Conservation (phyloP, 2,113 vertebrate genomes). For the Prinia subflava region DNA sequence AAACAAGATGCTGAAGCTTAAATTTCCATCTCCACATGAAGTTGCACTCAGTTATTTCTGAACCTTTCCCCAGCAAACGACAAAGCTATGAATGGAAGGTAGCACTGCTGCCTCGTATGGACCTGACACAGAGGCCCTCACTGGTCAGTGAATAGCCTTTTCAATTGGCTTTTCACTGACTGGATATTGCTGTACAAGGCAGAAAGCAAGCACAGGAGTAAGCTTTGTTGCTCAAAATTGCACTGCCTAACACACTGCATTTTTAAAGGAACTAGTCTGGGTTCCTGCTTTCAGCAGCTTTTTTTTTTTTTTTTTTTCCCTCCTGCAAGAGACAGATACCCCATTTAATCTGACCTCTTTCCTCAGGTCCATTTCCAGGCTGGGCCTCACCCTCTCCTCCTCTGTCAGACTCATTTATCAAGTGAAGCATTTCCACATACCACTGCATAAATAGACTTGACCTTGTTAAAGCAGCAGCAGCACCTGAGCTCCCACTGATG, state of each 20-base stretch:
- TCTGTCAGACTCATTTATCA: conserved; percentile 49
- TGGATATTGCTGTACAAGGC: conserved; percentile 48
- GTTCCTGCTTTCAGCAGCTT: conserved; percentile 35
- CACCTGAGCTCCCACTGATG: conserved; percentile 33
- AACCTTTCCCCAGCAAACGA: neutral
- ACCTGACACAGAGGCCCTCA: conserved; percentile 8
- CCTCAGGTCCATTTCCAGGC: conserved; percentile 27
- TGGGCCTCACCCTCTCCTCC: conserved; percentile 27
- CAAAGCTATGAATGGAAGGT: neutral
- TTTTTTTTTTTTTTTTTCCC: neutral
- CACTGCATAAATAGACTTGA: conserved; percentile 40
- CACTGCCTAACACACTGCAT: neutral
- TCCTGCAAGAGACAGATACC: neutral
- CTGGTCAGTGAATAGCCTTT: neutral
- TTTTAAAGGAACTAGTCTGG: conserved; percentile 40
- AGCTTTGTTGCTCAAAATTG: conserved; percentile 43
- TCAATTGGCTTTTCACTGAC: conserved; percentile 12
- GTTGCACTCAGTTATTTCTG: neutral
- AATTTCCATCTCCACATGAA: neutral
- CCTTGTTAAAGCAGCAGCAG: conserved; percentile 44
- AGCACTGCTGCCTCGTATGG: neutral
- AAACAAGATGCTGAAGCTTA: neutral
- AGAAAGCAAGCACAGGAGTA: conserved; percentile 18
- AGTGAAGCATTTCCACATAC: conserved; percentile 45
- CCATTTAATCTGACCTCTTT: conserved; percentile 31